phyloP scores from a whole-genome alignment of 2,797 vertebrate genomes.

The Peromyscus melanophrys region DNA sequence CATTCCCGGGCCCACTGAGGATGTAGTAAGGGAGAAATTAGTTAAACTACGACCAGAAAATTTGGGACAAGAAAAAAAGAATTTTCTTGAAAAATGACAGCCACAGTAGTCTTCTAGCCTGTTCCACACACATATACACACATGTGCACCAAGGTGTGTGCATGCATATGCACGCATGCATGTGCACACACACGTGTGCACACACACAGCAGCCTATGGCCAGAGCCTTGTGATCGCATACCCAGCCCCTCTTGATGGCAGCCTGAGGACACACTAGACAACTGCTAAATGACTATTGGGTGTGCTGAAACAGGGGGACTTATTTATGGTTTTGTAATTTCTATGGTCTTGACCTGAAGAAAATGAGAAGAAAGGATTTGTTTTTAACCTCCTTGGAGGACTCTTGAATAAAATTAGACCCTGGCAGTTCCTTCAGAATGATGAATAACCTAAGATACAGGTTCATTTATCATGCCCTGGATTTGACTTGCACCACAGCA shows the following conservation, averaged over 20 bases:
- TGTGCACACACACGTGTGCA: neutral
- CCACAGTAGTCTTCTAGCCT: neutral
- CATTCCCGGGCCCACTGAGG: neutral
- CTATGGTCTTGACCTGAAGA: neutral
- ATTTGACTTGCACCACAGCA: neutral
- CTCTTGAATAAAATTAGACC: constrained; percentile 7
- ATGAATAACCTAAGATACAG: neutral
- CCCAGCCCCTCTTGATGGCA: fast-evolving
- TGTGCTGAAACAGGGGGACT: neutral
- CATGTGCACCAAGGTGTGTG: neutral
- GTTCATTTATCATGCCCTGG: constrained; percentile 1
- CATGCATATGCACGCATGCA: fast-evolving
- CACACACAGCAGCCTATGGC: neutral
- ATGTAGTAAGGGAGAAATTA: neutral
- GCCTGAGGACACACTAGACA: fast-evolving
- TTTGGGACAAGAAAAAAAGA: too few species aligned
- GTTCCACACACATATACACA: neutral
- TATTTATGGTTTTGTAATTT: neutral
- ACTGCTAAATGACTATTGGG: too few species aligned
- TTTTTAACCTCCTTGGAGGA: neutral
- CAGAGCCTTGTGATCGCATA: neutral
- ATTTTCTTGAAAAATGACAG: neutral
- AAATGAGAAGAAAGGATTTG: neutral
- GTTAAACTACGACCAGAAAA: neutral
- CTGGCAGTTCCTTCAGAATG: constrained; percentile 19